A percentile compares a stretch with the other conserved stretches of the same genome.
These are phyloP conservation scores for Momotus momota DNA, from an alignment of 2,797 vertebrate species.

Conservation along the genomic window DNA sequence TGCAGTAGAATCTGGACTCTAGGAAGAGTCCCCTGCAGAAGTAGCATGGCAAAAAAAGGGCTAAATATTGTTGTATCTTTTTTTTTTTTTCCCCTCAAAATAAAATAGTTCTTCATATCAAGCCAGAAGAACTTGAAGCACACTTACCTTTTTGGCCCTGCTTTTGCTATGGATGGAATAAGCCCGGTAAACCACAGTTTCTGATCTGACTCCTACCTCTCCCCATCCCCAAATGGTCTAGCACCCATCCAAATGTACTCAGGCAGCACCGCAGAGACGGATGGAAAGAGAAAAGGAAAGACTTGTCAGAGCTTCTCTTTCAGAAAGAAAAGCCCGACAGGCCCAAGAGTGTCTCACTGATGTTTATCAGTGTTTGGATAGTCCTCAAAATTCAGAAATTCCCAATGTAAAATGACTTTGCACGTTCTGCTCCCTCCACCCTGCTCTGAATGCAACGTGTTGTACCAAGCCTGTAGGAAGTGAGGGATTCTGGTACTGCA, in stretches of 20 bases:
- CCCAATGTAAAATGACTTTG: fast-evolving
- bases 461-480: neutral
- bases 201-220: neutral
- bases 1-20: conserved; percentile 54
- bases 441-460: fast-evolving
- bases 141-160: neutral
- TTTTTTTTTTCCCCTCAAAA: no score
- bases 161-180: neutral
- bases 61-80: neutral
- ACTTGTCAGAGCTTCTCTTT: neutral
- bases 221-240: no score
- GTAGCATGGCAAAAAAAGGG: neutral
- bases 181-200: neutral
- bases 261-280: fast-evolving
- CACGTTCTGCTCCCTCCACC: neutral
- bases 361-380: neutral
- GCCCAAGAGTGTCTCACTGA: fast-evolving
- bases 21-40: conserved; percentile 33
- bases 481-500: fast-evolving
- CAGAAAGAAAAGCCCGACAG: neutral
- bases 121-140: neutral
- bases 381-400: neutral
- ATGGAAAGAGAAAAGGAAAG: neutral
- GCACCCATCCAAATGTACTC: neutral
- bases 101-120: neutral